Percentiles rank a stretch among this genome's conserved stretches.
Conservation (phyloP, 2,888 invertebrate species). For the Physocephala rufipes region DNA sequence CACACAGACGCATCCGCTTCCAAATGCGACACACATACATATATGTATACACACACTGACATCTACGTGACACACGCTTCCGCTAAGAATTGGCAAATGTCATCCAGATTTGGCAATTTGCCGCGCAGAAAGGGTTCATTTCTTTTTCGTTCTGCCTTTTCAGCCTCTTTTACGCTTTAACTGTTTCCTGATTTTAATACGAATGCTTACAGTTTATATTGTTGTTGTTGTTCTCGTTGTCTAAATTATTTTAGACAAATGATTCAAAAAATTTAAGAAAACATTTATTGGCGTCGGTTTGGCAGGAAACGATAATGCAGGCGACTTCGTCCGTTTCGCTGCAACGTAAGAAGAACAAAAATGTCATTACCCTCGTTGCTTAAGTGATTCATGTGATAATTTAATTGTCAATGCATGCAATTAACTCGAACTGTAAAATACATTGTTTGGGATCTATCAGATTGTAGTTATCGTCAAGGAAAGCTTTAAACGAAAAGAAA, state of each 20-base stretch:
- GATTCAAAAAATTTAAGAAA: background rate
- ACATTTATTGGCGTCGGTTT: background rate
- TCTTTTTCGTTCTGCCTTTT: background rate
- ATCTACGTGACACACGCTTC: background rate
- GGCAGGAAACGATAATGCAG: too few relatives aligned
- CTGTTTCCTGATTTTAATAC: background rate
- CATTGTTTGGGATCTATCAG: background rate
- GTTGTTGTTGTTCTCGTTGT: conserved; percentile 5
- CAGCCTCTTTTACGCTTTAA: background rate
- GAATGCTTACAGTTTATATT: background rate
- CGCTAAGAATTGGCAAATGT: background rate
- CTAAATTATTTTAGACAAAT: background rate
- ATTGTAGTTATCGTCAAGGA: background rate
- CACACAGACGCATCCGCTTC: too few relatives aligned
- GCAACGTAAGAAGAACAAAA: too few relatives aligned
- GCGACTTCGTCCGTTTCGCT: too few relatives aligned
- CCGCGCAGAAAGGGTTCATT: conserved; percentile 7
- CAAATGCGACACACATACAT: too few relatives aligned
- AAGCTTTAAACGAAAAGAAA: background rate
- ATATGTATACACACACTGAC: background rate
- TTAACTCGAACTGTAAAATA: too few relatives aligned
- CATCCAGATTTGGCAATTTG: conserved; percentile 22
- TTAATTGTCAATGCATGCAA: too few relatives aligned
- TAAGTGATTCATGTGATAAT: too few relatives aligned
- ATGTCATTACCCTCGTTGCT: too few relatives aligned